Percentiles rank a stretch among this genome's conserved stretches.
These are phyloP conservation scores for Triplophysa rosa DNA, from an alignment of 2,113 vertebrate genomes.

Conservation along the genomic window DNA sequence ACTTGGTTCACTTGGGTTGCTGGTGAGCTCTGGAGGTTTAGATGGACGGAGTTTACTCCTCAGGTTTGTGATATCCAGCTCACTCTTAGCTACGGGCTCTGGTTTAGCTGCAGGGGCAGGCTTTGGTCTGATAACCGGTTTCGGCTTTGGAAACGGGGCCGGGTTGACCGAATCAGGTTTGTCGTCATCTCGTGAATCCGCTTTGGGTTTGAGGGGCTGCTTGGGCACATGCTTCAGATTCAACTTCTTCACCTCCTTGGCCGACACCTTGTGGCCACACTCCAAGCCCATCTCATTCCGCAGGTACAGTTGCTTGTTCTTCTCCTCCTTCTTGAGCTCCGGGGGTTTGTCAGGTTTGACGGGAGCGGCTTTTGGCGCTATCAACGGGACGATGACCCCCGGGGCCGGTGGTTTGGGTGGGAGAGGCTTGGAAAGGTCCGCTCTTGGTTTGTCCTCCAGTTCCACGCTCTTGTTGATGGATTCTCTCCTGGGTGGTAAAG, in stretches of 20 bases:
- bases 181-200: conserved; percentile 79
- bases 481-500: conserved; percentile 89
- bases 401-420: conserved; percentile 85
- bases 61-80: conserved; percentile 89
- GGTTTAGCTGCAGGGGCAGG: conserved; percentile 78
- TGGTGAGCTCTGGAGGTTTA: conserved; percentile 77
- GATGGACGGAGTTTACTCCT: conserved; percentile 92
- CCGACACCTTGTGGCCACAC: conserved; percentile 90
- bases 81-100: conserved; percentile 81
- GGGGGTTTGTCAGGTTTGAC: conserved; percentile 79
- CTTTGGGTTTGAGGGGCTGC: conserved; percentile 82
- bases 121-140: conserved; percentile 88
- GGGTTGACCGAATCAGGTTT: conserved; percentile 75
- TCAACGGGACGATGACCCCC: conserved; percentile 80
- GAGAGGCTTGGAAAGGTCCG: conserved; percentile 76
- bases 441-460: conserved; percentile 79
- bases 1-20: conserved; percentile 60
- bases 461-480: conserved; percentile 93
- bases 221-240: conserved; percentile 91
- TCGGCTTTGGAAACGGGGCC: conserved; percentile 83
- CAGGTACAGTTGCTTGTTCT: conserved; percentile 84
- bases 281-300: conserved; percentile 96
- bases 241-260: conserved; percentile 94
- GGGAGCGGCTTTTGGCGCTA: conserved; percentile 76
- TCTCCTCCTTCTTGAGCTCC: conserved; percentile 88